These are phyloP conservation scores for Psittacara wagleri DNA, from an alignment of 2,113 vertebrate genomes.

Conservation along the genomic window DNA sequence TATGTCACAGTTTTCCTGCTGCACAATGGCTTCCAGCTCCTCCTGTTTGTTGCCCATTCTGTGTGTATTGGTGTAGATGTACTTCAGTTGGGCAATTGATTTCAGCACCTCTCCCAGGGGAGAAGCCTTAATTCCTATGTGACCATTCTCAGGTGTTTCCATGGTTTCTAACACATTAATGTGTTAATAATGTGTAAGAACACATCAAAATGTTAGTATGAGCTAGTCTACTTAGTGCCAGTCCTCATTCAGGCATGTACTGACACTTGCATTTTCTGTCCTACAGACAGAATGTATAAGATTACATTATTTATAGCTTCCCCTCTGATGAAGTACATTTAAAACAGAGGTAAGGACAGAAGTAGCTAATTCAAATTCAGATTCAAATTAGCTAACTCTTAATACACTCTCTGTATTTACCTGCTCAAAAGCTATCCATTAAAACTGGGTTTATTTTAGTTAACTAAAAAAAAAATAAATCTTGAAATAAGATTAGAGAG, in stretches of 20 bases:
- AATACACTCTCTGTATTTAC: background rate
- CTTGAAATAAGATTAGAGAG: background rate
- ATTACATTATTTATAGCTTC: slow-evolving; percentile 33
- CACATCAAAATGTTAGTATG: background rate
- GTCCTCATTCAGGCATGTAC: background rate
- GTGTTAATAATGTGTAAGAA: background rate
- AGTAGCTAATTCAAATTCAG: background rate
- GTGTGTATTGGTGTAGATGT: background rate
- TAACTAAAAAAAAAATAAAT: background rate
- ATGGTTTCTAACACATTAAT: background rate
- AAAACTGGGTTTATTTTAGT: background rate
- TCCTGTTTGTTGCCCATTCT: background rate
- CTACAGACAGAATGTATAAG: background rate
- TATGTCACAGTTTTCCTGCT: background rate
- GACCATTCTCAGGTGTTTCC: background rate
- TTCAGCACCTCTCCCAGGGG: background rate
- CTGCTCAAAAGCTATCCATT: background rate
- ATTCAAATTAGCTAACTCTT: background rate
- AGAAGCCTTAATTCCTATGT: background rate
- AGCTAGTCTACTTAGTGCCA: background rate
- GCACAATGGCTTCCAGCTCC: background rate
- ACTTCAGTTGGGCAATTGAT: background rate
- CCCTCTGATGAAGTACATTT: background rate
- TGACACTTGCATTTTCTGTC: background rate
- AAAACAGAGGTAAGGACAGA: background rate